These are phyloP conservation scores for Mesoligia furuncula DNA, from an alignment of 2,888 invertebrate species.

Conservation along the genomic window DNA sequence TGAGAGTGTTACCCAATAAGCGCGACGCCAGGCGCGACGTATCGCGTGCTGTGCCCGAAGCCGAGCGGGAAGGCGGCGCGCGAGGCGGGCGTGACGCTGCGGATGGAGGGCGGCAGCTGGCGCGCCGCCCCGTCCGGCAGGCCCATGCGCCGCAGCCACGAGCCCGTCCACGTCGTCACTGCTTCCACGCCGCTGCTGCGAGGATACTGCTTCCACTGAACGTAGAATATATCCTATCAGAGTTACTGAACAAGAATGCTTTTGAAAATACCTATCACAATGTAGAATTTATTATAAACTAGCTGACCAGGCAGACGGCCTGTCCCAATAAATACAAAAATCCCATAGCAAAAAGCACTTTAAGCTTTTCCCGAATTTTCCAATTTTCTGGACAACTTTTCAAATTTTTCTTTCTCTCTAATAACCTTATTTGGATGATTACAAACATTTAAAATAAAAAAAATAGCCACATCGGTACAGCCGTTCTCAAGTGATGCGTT, in stretches of 20 bases:
- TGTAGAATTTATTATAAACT: not conserved
- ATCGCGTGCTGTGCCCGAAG: conserved; percentile 96
- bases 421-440: not conserved
- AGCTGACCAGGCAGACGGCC: not conserved
- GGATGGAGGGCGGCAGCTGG: conserved; percentile 93
- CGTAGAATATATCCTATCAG: not conserved
- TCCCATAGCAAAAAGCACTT: not conserved
- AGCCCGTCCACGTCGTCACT: conserved; percentile 87
- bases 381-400: not conserved
- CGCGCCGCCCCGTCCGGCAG: conserved; percentile 86
- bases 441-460: not conserved
- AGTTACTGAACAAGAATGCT: not conserved
- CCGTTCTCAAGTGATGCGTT: not conserved
- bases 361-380: not conserved
- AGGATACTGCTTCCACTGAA: conserved; percentile 91
- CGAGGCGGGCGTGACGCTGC: conserved; percentile 90
- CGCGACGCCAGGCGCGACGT: conserved; percentile 95
- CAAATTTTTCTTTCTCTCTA: not conserved
- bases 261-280: not conserved
- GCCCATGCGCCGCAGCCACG: conserved; percentile 82
- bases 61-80: conserved; percentile 98
- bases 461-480: not conserved
- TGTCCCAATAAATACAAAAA: not conserved
- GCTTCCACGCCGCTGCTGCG: conserved; percentile 89
- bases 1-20: conserved; percentile 93